Evolutionary conservation across 2,797 vertebrate species (phyloP), one percentile per base, ranked within the genome.

Genomic region (Knipowitschia caucasica): DNA sequence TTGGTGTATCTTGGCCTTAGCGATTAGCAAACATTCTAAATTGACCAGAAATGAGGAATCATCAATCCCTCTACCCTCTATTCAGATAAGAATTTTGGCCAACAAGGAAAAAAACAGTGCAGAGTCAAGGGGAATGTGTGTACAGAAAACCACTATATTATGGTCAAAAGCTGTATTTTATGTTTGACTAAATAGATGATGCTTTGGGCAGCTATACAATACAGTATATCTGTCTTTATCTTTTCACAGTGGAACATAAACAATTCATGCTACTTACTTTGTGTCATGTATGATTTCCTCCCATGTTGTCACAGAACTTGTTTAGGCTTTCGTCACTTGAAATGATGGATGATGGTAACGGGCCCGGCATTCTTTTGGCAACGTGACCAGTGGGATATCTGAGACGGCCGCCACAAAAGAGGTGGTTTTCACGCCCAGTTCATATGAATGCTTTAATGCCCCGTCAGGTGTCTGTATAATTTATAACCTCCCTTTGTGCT

Each of bases 241-340:
- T n/a, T n/a, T n/a, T n/a, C n/a, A n/a, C n/a, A n/a, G 21, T 54
- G 43, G 39, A 18, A 45, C 10, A 21, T 52, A 52, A 11, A 52
- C 23, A 26, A 52, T 59, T 33, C 9, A 8, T 31, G 21, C 2
- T 29, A 35, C 67, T 55, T 45, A 25, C 39, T 62, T 40, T 27
- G 50, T 50, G 36, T 46, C 42, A 20, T 21, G 39, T 65, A 42
- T 53, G 55, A 58, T 62, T 63, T 39, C 57, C 23, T 53, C 64
- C 46, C 33, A 47, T 53, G 51, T 15, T 63, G 62, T 63, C 30
- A 64, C 62, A 57, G 76, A 77, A 79, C 72, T 64, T 66, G 67
- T 69, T 65, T 56, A 2, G 17, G 60, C 77, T 78, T 76, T 78
- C 68, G 64, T 69, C 64, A 57, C 80, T 62, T 36, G 50, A 58